These are phyloP conservation scores for Noctua janthina DNA, from an alignment of 2,888 invertebrate species.

Conservation along the genomic window DNA sequence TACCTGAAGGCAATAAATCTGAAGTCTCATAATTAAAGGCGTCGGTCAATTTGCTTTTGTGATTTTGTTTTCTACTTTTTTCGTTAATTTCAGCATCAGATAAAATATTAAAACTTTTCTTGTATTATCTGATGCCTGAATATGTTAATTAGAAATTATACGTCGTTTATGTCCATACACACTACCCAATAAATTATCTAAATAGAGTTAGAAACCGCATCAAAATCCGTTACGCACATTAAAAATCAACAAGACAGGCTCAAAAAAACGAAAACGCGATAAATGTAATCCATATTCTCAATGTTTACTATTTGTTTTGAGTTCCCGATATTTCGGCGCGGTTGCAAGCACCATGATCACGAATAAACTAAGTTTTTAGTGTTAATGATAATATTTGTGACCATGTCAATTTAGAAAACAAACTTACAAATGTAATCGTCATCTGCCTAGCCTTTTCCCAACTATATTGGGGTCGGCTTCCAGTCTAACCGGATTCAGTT, in stretches of 20 bases:
- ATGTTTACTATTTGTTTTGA: too few relatives aligned
- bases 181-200: neutral
- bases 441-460: too few relatives aligned
- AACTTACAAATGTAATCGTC: neutral
- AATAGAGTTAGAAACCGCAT: neutral
- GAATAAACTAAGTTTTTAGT: too few relatives aligned
- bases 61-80: neutral
- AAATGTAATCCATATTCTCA: too few relatives aligned
- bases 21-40: neutral
- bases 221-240: neutral
- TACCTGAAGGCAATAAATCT: constrained; percentile 3
- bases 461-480: too few relatives aligned
- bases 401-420: too few relatives aligned
- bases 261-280: neutral
- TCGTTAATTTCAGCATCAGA: neutral
- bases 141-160: neutral
- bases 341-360: too few relatives aligned
- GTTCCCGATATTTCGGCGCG: too few relatives aligned
- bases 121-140: neutral
- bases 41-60: neutral
- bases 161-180: too few relatives aligned
- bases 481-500: too few relatives aligned
- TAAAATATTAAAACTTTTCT: neutral
- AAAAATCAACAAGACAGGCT: too few relatives aligned
- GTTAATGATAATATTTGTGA: too few relatives aligned